Conservation (phyloP, 2,113 vertebrate genomes). For the Cavia aperea region DNA sequence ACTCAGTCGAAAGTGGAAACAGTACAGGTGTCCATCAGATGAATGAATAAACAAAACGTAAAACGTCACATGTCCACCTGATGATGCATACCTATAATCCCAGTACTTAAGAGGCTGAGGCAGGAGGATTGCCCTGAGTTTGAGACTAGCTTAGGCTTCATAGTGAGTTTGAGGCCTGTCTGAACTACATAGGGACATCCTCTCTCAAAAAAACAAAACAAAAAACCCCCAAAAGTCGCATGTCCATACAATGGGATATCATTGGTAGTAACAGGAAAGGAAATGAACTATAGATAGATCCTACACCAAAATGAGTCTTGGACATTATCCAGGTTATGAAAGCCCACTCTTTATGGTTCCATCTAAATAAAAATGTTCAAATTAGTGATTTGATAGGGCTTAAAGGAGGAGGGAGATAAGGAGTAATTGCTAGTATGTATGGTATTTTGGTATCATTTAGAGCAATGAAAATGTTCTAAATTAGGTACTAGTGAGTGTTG, state of each 20-base stretch:
- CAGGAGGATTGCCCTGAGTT: not conserved
- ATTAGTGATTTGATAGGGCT: not conserved
- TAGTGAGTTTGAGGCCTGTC: not conserved
- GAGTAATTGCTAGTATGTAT: not conserved
- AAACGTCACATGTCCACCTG: not conserved
- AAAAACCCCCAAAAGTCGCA: not conserved
- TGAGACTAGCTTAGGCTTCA: not conserved
- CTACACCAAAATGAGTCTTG: not conserved
- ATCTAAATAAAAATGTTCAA: not conserved
- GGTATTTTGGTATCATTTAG: not conserved
- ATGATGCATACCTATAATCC: not conserved
- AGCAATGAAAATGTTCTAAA: conserved; percentile 1
- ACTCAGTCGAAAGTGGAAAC: not conserved
- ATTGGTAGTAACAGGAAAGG: not conserved
- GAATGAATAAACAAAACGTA: not conserved
- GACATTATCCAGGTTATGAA: not conserved
- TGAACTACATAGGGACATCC: not conserved
- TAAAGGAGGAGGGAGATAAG: not conserved
- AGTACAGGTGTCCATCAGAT: not conserved
- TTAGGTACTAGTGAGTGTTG: not conserved
- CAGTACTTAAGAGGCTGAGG: not conserved
- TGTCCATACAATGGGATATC: not conserved
- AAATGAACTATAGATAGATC: not conserved
- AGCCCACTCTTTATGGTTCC: not conserved
- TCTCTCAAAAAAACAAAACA: not conserved